Percentiles rank a stretch among this genome's conserved stretches.
phyloP scores from a whole-genome alignment of 2,797 vertebrate species.

The Anas flavirostris region DNA sequence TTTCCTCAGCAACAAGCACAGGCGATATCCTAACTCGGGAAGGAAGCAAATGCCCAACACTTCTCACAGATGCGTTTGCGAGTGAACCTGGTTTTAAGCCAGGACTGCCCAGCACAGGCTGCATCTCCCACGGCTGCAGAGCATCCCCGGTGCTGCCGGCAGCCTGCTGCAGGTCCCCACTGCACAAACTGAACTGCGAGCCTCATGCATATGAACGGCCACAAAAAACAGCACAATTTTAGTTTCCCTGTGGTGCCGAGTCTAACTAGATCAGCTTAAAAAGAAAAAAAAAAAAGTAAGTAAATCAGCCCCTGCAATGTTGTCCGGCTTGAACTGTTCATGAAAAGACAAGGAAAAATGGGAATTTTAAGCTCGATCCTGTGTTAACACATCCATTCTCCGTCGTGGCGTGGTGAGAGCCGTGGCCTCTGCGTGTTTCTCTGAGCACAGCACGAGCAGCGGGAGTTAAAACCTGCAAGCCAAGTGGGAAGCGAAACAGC shows the following conservation, averaged over 20 bases:
- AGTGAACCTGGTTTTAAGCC: neutral
- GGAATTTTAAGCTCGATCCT: neutral
- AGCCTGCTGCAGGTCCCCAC: neutral
- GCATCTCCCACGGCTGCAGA: neutral
- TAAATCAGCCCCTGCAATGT: neutral
- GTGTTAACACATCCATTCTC: neutral
- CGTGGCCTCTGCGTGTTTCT: neutral
- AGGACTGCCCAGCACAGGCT: accelerated
- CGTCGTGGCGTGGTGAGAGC: accelerated
- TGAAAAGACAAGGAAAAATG: neutral
- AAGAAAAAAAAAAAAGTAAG: neutral
- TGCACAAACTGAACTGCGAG: neutral
- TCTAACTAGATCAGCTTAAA: neutral
- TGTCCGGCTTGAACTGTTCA: neutral
- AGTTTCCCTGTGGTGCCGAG: neutral
- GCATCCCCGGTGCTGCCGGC: accelerated
- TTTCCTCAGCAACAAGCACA: slow-evolving; percentile 3
- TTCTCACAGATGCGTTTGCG: neutral
- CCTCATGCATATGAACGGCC: accelerated
- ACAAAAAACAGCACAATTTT: neutral
- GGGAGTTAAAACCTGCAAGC: neutral
- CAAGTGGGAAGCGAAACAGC: neutral
- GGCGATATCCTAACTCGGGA: neutral
- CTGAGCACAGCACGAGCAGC: neutral
- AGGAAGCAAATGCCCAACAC: neutral